Conservation (phyloP, 2,797 vertebrate genomes). For the Gephyroberyx darwinii region DNA sequence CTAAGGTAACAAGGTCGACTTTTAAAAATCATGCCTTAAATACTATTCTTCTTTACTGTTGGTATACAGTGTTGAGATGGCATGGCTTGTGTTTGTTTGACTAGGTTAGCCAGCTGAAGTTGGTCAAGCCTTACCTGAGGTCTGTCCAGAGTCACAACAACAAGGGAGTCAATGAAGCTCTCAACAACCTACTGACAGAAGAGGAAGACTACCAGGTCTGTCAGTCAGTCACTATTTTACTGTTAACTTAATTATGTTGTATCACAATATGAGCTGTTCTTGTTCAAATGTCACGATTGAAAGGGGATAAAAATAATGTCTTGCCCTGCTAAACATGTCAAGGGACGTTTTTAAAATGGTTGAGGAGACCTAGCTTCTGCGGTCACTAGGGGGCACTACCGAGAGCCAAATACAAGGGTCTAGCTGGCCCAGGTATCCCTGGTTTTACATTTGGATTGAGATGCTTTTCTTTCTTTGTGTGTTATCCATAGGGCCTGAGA, state of each 20-base stretch:
- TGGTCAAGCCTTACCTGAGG: constrained; percentile 91
- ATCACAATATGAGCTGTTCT: no score
- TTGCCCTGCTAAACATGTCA: no score
- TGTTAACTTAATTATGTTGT: neutral
- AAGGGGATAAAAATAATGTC: no score
- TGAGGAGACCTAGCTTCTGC: neutral
- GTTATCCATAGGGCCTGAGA: constrained; percentile 84
- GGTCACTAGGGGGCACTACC: constrained; percentile 19
- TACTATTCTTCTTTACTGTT: neutral
- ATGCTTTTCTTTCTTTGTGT: constrained; percentile 21
- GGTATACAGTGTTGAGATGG: neutral
- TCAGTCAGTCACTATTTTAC: neutral
- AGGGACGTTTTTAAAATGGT: no score
- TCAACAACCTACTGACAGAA: constrained; percentile 91
- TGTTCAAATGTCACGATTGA: no score
- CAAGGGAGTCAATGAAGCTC: constrained; percentile 90
- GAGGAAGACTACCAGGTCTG: constrained; percentile 93
- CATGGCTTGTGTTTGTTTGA: constrained; percentile 14
- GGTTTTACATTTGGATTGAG: neutral
- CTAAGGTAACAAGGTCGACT: constrained; percentile 80
- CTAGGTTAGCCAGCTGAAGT: constrained; percentile 87
- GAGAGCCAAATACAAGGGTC: neutral
- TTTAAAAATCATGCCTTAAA: neutral
- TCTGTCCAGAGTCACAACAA: constrained; percentile 95
- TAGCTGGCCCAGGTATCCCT: neutral